These are phyloP conservation scores for Drosophila chauvacae DNA, from an alignment of 1,140 invertebrate genomes.

Conservation along the genomic window DNA sequence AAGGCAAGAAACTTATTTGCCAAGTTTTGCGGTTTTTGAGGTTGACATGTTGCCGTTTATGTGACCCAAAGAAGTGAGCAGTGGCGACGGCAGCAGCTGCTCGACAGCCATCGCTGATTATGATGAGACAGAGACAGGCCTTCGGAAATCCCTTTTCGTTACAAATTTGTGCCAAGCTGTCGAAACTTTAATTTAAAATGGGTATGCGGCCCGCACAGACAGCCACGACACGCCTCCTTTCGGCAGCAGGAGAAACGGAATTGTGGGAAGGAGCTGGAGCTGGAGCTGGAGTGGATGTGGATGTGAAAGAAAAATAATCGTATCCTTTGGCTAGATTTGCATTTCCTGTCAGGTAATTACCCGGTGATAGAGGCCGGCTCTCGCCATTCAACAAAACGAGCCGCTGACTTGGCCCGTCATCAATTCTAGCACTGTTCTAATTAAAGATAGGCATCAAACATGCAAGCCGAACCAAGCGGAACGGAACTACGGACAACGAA, in stretches of 20 bases:
- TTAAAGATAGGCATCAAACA: constrained; percentile 79
- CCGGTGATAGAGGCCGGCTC: constrained; percentile 68
- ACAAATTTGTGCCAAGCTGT: constrained; percentile 70
- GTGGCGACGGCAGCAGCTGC: constrained; percentile 58
- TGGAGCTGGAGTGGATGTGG: constrained; percentile 3
- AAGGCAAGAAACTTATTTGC: constrained; percentile 68
- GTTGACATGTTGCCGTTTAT: constrained; percentile 82
- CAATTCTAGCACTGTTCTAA: constrained; percentile 76
- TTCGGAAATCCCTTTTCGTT: constrained; percentile 51
- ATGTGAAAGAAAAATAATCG: constrained; percentile 62
- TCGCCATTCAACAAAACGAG: constrained; percentile 69
- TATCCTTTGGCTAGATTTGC: constrained; percentile 71
- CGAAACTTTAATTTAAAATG: constrained; percentile 67
- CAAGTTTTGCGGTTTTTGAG: constrained; percentile 81
- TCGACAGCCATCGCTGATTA: constrained; percentile 70
- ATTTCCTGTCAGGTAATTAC: constrained; percentile 81
- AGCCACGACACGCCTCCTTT: constrained; percentile 39
- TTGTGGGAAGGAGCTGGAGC: neutral
- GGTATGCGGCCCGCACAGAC: constrained; percentile 20
- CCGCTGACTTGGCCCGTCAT: constrained; percentile 76
- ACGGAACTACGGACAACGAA: constrained; percentile 71
- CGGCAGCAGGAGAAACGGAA: constrained; percentile 6
- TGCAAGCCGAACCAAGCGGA: constrained; percentile 53
- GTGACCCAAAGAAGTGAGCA: constrained; percentile 72
- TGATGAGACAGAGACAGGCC: constrained; percentile 61